Evolutionary conservation across 1,140 invertebrate genomes (phyloP).

Genomic region (Cataglyphis hispanica): DNA sequence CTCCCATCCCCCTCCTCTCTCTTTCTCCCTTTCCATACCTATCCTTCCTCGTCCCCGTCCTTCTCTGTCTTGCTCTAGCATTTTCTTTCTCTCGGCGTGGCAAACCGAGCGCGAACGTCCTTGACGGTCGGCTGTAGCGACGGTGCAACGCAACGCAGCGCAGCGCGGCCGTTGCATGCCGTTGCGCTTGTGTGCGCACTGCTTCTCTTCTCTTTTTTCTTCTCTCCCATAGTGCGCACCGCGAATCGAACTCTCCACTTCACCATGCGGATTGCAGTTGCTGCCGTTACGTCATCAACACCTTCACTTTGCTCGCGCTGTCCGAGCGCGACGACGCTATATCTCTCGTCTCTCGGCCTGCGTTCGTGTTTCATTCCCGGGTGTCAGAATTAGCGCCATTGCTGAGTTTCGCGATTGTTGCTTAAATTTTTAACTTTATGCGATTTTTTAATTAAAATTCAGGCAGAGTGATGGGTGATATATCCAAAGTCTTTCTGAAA

Average conservation of each 20-base stretch:
- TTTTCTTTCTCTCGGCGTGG: conserved; percentile 31
- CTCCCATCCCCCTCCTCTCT: neutral
- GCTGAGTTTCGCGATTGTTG: neutral
- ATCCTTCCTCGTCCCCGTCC: neutral
- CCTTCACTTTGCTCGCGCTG: conserved; percentile 70
- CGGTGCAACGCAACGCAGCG: conserved; percentile 61
- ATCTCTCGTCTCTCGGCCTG: conserved; percentile 48
- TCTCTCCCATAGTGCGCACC: conserved; percentile 11
- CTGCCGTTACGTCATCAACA: conserved; percentile 73
- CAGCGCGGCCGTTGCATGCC: conserved; percentile 56
- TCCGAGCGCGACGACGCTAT: conserved; percentile 59
- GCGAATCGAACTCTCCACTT: conserved; percentile 70
- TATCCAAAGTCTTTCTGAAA: no score
- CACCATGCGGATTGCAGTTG: conserved; percentile 50
- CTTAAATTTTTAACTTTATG: neutral
- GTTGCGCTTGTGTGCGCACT: conserved; percentile 66
- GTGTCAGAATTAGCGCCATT: conserved; percentile 34
- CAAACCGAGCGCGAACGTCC: conserved; percentile 69
- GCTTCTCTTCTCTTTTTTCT: neutral
- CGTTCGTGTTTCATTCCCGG: conserved; percentile 1
- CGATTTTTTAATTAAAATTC: neutral
- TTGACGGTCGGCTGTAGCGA: conserved; percentile 73
- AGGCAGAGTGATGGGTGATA: neutral
- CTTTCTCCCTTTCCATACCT: conserved; percentile 33
- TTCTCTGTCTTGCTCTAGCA: conserved; percentile 25